A percentile compares a stretch with the other conserved stretches of the same genome.
These are phyloP conservation scores for Nibea coibor DNA, from an alignment of 2,113 vertebrate species.

Conservation along the genomic window DNA sequence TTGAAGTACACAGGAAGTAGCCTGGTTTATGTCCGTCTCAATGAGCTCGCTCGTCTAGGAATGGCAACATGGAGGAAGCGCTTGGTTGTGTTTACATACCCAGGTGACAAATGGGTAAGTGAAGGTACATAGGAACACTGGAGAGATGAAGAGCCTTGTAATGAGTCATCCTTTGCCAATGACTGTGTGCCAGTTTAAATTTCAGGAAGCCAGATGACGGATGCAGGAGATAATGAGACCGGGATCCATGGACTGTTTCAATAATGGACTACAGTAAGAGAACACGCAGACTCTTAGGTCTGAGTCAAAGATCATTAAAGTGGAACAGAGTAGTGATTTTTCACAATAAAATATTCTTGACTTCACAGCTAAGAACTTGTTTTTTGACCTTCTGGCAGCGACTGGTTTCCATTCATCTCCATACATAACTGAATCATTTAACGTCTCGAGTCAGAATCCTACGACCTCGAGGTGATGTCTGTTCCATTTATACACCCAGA, in stretches of 20 bases:
- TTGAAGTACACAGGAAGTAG: conserved; percentile 54
- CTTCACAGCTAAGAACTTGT: neutral
- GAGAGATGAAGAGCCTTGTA: conserved; percentile 11
- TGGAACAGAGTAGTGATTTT: neutral
- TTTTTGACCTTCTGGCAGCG: neutral
- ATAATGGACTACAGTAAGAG: conserved; percentile 2
- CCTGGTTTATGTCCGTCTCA: conserved; percentile 62
- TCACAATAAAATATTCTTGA: neutral
- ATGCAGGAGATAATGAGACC: conserved; percentile 15
- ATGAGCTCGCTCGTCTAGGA: conserved; percentile 37
- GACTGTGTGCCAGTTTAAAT: conserved; percentile 26
- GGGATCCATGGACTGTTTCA: neutral
- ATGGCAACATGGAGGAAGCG: conserved; percentile 58
- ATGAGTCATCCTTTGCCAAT: conserved; percentile 40
- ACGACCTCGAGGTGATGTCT: neutral
- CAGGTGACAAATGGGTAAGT: conserved; percentile 50
- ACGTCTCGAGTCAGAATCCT: no score
- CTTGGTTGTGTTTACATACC: conserved; percentile 64
- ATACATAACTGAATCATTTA: no score
- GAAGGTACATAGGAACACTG: conserved; percentile 1
- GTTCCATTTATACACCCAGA: neutral
- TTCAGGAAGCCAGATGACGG: conserved; percentile 18
- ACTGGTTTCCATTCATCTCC: no score
- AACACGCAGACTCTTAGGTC: neutral
- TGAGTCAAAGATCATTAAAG: neutral